Base-by-base conservation (phyloP, 1,140 invertebrate genomes). In the Centruroides vittatus region DNA sequence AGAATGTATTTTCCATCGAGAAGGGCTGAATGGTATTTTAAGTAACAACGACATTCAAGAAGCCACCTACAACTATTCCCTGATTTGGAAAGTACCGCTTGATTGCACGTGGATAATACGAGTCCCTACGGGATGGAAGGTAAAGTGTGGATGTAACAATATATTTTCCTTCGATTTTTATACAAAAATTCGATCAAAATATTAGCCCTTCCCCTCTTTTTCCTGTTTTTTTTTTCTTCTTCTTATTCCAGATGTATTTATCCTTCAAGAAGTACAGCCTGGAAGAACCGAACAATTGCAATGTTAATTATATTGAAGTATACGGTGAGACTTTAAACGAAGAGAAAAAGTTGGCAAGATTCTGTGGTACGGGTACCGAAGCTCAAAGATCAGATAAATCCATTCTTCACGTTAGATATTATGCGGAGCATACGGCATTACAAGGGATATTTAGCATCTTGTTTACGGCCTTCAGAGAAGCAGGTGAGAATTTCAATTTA, bases 31-130 rank as follows among this genome's bases (percentile, higher is more conserved):
- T 41, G 41, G 41, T 41, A 41, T 41, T 8, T 41, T 41, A 41
- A 41, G 41, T 41, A 41, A 41, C 41, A 41, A 41, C 41, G 41
- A 41, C 41, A 41, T 41, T 41, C 41, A 41, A 41, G 41, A 41
- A 41, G 41, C 41, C n/a, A 72, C 72, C 36, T 75, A 79, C 49
- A 73, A 74, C 49, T 73, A 77, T 46, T 74, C 78, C 1, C 73
- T 73, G 47, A 73, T 76, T 48, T 75, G 82, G 61, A 75, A 78
- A 60, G 68, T 81, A 13, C 77, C 85, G 0, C 69, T 90, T 7
- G 88, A 91, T 69, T 91, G 88, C 70, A 84, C 88, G 68, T 91
- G 87, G 87, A 75, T 80, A 60, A 85, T 91, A 50, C 79, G 75
- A 8, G 86, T 88, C 0, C 73, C 78, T 57, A 71, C 77, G 6